Evolutionary conservation across 2,113 vertebrate species (phyloP).

Genomic region (Proterorhinus semilunaris): DNA sequence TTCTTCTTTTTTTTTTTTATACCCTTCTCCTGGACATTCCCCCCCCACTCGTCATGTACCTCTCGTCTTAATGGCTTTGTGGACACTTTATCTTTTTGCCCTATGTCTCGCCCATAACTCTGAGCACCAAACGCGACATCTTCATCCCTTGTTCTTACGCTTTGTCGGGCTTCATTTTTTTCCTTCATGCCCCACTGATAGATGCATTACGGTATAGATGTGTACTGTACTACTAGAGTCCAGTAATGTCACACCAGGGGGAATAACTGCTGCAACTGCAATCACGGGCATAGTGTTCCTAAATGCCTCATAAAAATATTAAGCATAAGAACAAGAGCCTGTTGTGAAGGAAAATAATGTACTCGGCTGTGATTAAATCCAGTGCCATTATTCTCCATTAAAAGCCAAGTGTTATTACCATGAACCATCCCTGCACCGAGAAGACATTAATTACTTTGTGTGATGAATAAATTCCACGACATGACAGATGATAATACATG

Average conservation of each 20-base stretch:
- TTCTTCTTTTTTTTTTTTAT: constrained; percentile 39
- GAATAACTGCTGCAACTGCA: constrained; percentile 13
- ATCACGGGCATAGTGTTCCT: neutral
- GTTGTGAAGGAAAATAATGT: constrained; percentile 14
- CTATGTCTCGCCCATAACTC: constrained; percentile 37
- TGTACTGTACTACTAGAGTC: neutral
- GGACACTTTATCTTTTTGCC: constrained; percentile 61
- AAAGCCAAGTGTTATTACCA: constrained; percentile 17
- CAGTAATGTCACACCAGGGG: constrained; percentile 8
- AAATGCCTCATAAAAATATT: neutral
- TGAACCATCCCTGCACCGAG: constrained; percentile 9
- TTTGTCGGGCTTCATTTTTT: constrained; percentile 21
- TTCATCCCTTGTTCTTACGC: constrained; percentile 40
- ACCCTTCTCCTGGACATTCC: constrained; percentile 57
- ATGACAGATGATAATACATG: constrained; percentile 43
- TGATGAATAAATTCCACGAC: constrained; percentile 38
- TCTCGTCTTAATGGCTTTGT: constrained; percentile 56
- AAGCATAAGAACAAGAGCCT: neutral
- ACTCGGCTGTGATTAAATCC: constrained; percentile 27
- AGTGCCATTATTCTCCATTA: constrained; percentile 20
- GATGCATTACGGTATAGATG: constrained; percentile 11
- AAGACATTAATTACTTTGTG: constrained; percentile 38
- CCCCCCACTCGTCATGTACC: constrained; percentile 42
- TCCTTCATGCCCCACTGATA: constrained; percentile 14
- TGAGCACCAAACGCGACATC: constrained; percentile 39